Evolutionary conservation across 2,113 vertebrate genomes (phyloP).

Genomic region (Nematolebias whitei): DNA sequence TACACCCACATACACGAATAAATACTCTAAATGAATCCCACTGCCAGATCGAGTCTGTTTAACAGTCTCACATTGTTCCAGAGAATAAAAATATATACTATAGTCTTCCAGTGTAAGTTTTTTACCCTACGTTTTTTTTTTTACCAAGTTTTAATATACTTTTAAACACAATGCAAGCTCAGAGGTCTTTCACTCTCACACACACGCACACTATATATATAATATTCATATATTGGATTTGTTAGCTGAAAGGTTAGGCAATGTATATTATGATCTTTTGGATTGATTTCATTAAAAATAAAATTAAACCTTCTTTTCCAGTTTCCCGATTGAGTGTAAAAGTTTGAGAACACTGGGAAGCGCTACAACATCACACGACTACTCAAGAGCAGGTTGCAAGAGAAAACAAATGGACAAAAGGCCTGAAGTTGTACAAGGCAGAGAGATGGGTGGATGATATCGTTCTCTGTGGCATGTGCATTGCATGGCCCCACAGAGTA

Average conservation of each 20-base stretch:
- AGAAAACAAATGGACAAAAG: constrained; percentile 53
- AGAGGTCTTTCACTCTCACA: constrained; percentile 56
- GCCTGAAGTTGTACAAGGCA: constrained; percentile 69
- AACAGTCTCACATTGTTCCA: constrained; percentile 76
- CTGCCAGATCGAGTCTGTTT: constrained; percentile 56
- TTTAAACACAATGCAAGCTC: constrained; percentile 62
- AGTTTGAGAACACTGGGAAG: constrained; percentile 59
- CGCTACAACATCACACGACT: constrained; percentile 75
- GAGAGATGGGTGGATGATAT: constrained; percentile 57
- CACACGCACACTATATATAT: constrained; percentile 15
- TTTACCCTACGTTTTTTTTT: constrained; percentile 57
- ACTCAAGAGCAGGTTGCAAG: constrained; percentile 69
- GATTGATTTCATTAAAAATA: constrained; percentile 60
- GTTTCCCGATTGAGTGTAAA: constrained; percentile 54
- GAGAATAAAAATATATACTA: constrained; percentile 81
- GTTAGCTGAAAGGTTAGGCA: constrained; percentile 67
- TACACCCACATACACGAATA: constrained; percentile 25
- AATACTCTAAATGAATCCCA: constrained; percentile 22
- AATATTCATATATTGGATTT: constrained; percentile 50
- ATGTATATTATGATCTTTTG: constrained; percentile 66
- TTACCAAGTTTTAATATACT: constrained; percentile 73
- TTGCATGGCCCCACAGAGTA: constrained; percentile 56
- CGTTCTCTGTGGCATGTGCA: constrained; percentile 58
- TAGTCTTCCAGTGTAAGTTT: constrained; percentile 80
- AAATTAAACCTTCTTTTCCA: constrained; percentile 50